Base-by-base conservation (phyloP, 2,113 vertebrate species). In the Pipra filicauda region DNA sequence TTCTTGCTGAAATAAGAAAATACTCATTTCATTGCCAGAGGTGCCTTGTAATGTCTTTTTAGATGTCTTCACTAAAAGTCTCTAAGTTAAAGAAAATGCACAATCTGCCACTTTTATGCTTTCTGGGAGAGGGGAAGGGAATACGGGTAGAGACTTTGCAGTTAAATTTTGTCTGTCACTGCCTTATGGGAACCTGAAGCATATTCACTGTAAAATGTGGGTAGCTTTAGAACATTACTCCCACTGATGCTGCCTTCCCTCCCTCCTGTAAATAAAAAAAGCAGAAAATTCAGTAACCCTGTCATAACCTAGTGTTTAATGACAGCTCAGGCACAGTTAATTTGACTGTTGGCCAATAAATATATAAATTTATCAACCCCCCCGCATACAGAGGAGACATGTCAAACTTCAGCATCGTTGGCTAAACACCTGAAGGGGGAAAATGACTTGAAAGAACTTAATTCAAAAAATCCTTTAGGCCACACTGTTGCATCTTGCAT, bases 391-490 rank as follows among this genome's bases (percentile, higher is more conserved):
- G 67, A 51, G 7, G 76, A 92, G 52, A 72, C 88, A 85, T 96
- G 94, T 96, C 95, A 94, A 88, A 95, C 95, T 57, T 51, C 70
- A 88, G 59, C 83, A 85, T 95, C 44, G 10, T 76, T 95, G 96
- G 88, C 88, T 95, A 80, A 95, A 97, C 9, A 98, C 97, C 97
- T 92, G 95, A 98, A 97, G 96, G 95, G 95, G 97, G 85, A 98
- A 95, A 97, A 97, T 91, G 57, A 98, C 96, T 98, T 94, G 96
- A 97, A 97, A 98, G 98, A 98, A 98, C 97, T 98, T 98, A 98
- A 98, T 98, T 98, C 98, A 98, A 98, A 98, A 98, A 97, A 98
- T 98, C 98, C 99, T 99, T 98, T 97, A 99, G 98, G 98, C 95
- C 98, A 83, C 97, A 95, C 91, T 82, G 95, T 96, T 97, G 96